Conservation (phyloP, 2,888 invertebrate genomes). For the Melinaea menophilus region DNA sequence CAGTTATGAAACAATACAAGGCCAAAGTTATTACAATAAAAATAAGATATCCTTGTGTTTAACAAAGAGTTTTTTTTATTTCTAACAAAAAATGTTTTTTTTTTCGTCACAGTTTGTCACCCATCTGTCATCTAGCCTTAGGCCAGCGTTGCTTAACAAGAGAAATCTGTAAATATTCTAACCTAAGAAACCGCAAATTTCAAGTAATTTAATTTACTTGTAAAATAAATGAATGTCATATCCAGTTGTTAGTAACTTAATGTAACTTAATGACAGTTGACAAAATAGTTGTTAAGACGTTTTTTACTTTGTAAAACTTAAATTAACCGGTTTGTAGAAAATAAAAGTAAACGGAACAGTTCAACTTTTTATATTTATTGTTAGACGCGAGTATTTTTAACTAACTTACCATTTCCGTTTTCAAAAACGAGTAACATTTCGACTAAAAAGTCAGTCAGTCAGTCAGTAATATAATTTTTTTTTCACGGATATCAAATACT, state of each 20-base stretch:
- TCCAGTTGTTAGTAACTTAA: slow-evolving; percentile 23
- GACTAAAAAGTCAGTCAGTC: too few relatives aligned
- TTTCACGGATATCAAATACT: slow-evolving; percentile 13
- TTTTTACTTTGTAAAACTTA: slow-evolving; percentile 51
- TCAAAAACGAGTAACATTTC: too few relatives aligned
- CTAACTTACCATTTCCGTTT: not conserved
- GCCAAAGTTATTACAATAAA: not conserved
- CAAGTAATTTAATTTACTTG: not conserved
- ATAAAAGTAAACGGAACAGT: slow-evolving; percentile 46
- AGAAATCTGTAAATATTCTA: too few relatives aligned
- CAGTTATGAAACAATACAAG: slow-evolving; percentile 1
- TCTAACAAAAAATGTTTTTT: not conserved
- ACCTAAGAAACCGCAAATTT: not conserved
- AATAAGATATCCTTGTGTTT: slow-evolving; percentile 6
- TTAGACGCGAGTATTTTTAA: not conserved
- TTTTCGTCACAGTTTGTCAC: too few relatives aligned
- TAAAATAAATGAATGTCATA: slow-evolving; percentile 6
- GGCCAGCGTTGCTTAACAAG: too few relatives aligned
- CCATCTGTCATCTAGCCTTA: too few relatives aligned
- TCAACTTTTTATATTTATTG: slow-evolving; percentile 44
- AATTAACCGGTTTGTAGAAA: slow-evolving; percentile 49
- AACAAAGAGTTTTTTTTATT: not conserved
- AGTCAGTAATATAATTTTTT: too few relatives aligned
- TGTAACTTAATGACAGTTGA: slow-evolving; percentile 63
- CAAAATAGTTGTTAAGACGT: slow-evolving; percentile 50